phyloP scores from a whole-genome alignment of 2,113 vertebrate genomes.

The Glaucidium brasilianum region DNA sequence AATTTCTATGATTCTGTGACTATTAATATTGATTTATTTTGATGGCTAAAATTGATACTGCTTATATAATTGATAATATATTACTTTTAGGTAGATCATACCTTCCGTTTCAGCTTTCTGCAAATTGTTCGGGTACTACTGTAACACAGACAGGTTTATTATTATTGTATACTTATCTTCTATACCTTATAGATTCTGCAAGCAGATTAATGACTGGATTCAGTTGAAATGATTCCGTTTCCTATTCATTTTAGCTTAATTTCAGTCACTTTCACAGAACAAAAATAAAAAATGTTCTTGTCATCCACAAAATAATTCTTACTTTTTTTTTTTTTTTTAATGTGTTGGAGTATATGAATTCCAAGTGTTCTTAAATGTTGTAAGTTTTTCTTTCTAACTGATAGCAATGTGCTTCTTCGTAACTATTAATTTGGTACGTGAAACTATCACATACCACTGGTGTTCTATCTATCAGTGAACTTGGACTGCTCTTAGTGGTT shows the following conservation, averaged over 20 bases:
- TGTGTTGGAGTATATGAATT: neutral
- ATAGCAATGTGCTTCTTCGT: neutral
- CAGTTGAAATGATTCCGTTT: neutral
- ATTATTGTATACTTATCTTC: neutral
- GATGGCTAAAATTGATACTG: neutral
- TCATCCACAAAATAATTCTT: neutral
- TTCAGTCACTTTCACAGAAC: neutral
- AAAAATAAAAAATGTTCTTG: neutral
- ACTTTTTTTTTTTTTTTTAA: accelerated
- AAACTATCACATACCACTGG: neutral
- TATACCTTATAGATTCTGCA: neutral
- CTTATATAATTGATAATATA: neutral
- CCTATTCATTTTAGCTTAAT: neutral
- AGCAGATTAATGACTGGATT: neutral
- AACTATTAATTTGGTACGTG: neutral
- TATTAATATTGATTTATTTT: neutral
- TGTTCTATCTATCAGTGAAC: neutral
- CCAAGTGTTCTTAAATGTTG: neutral
- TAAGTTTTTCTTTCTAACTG: neutral
- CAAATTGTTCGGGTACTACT: neutral
- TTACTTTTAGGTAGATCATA: neutral
- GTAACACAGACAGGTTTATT: neutral
- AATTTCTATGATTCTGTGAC: neutral
- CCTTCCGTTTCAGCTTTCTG: neutral
- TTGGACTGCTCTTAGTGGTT: neutral